Evolutionary conservation across 2,888 invertebrate genomes (phyloP), one percentile per base, ranked within the genome.

Genomic region (Trachelus stipa): DNA sequence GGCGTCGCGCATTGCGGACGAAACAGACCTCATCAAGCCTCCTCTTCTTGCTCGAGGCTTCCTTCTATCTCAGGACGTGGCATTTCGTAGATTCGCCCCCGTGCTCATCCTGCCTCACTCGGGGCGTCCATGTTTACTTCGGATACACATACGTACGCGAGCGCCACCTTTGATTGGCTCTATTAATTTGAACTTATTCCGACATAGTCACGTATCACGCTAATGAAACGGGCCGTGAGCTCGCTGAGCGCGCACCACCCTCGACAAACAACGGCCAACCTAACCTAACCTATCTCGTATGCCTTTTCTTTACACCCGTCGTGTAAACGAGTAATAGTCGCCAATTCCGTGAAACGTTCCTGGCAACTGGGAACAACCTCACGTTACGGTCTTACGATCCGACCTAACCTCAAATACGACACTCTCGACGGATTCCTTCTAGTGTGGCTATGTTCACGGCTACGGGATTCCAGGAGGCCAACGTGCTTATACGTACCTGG

Each of bases 121-220:
- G 71, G 33, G 33, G 12, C 33, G 12, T 31, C 71, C 71, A 71
- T 34, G 71, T 71, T 71, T 71, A 34, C 71, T 71, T 34, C 33
- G 33, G 71, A 71, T 34, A 71, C 71, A 71, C 71, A 34, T 31
- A 74, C 74, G 56, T 34, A 74, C 78, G 56, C 56, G 77, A 77
- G 81, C 80, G 81, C 85, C 84, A 85, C 82, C 85, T 89, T 88
- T 89, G 89, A 90, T 90, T 88, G 89, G 84, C 86, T 83, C 84
- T 83, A 85, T 88, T 90, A 90, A 90, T 90, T 88, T 87, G 83
- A 84, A 89, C 86, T 86, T 84, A 85, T 86, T 86, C 80, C 83
- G 84, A 86, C 85, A 86, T 79, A 86, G 86, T 87, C 88, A 86
- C 87, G 86, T 85, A 83, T 79, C 83, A 81, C 81, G 81, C 80